Evolutionary conservation across 1,140 invertebrate species (phyloP).

Genomic region (Lanistes nyassanus): DNA sequence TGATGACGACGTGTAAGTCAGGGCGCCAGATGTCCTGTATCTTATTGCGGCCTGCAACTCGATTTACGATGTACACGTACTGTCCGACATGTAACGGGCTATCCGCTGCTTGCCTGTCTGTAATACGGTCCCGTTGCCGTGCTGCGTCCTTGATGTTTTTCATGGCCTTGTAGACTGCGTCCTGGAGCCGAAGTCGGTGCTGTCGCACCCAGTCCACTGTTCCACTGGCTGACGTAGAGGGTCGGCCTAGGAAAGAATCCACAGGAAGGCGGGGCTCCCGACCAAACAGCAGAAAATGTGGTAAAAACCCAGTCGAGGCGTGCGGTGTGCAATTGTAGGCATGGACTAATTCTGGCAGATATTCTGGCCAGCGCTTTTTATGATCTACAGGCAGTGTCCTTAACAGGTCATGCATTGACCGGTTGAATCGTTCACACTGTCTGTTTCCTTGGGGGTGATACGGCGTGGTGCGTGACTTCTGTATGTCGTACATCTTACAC

Average conservation of each 20-base stretch:
- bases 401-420: constrained; percentile 34
- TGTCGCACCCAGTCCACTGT: constrained; percentile 8
- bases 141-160: neutral
- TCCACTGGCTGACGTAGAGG: neutral
- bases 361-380: constrained; percentile 34
- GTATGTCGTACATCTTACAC: constrained; percentile 33
- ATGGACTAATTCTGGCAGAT: constrained; percentile 34
- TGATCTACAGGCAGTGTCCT: constrained; percentile 24
- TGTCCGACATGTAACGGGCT: constrained; percentile 1
- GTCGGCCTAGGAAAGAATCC: constrained; percentile 20
- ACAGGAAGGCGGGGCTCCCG: constrained; percentile 30
- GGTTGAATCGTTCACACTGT: constrained; percentile 38
- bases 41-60: constrained; percentile 12
- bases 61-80: neutral
- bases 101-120: neutral
- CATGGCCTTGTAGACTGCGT: neutral
- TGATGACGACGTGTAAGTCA: neutral
- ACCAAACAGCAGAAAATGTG: constrained; percentile 36
- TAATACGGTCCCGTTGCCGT: neutral
- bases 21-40: constrained; percentile 17
- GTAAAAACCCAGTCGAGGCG: constrained; percentile 29
- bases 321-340: constrained; percentile 37
- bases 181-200: constrained; percentile 1
- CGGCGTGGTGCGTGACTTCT: constrained; percentile 35
- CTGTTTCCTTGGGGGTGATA: constrained; percentile 39